phyloP scores from a whole-genome alignment of 1,140 invertebrate species.

The Apis florea region DNA sequence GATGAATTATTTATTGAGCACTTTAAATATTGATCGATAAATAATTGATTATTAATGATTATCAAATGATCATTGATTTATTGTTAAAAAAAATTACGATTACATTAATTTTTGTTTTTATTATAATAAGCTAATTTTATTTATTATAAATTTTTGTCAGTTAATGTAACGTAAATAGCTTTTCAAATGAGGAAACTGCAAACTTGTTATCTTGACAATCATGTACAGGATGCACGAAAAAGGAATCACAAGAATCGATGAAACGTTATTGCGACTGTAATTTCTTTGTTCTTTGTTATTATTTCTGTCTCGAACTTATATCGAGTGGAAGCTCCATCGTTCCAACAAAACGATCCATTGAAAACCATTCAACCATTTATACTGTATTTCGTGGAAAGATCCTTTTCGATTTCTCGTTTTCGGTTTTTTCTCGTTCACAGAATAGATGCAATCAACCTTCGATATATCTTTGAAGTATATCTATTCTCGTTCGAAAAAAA shows the following conservation, averaged over 20 bases:
- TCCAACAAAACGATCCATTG: background rate
- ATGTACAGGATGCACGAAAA: background rate
- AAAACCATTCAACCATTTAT: conserved; percentile 27
- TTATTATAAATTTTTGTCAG: background rate
- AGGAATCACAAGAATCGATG: background rate
- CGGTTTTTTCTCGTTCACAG: conserved; percentile 12
- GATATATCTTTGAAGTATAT: background rate
- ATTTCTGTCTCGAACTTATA: conserved; percentile 2
- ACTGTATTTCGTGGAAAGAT: conserved; percentile 12
- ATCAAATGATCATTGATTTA: no score
- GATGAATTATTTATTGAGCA: no score
- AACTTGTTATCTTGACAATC: background rate
- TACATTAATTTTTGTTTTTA: background rate
- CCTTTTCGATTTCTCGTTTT: conserved; percentile 22
- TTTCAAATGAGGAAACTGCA: background rate
- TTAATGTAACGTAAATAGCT: background rate
- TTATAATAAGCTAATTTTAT: background rate
- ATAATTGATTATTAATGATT: no score
- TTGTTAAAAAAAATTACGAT: background rate
- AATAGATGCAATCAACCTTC: conserved; percentile 27
- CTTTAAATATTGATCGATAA: no score
- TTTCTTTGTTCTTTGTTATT: background rate
- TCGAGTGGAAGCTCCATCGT: conserved; percentile 6
- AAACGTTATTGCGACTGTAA: background rate
- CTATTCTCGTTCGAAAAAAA: background rate